Evolutionary conservation across 2,797 vertebrate species (phyloP).

Genomic region (Carduelis carduelis): DNA sequence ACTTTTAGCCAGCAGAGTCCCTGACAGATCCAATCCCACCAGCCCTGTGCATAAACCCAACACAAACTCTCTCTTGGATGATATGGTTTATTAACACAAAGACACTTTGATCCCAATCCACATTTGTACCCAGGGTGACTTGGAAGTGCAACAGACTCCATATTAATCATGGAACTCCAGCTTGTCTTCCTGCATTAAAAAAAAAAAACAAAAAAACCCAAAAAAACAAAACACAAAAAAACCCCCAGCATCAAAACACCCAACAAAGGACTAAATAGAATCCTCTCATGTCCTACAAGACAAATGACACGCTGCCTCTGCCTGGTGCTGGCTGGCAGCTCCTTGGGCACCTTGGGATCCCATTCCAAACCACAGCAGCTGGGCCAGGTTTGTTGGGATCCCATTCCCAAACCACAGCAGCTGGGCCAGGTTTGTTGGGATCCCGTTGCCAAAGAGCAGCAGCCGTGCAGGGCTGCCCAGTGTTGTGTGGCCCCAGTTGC

Average conservation of each 20-base stretch:
- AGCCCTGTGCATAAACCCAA: not conserved
- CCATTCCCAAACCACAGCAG: not conserved
- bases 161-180: not conserved
- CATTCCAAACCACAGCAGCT: not conserved
- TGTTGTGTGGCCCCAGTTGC: not conserved
- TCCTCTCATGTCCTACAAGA: not conserved
- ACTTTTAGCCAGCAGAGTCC: not conserved
- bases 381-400: accelerated
- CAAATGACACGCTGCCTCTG: accelerated
- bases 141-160: not conserved
- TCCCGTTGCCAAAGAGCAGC: not conserved
- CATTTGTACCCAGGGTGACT: not conserved
- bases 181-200: not conserved
- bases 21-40: not conserved
- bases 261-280: not conserved
- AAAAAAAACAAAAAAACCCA: not conserved
- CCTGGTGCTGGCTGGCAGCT: not conserved
- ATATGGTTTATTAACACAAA: not conserved
- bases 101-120: not conserved
- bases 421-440: accelerated
- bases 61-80: not conserved
- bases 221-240: not conserved
- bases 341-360: accelerated
- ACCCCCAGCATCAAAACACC: not conserved
- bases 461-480: accelerated